phyloP scores from a whole-genome alignment of 2,113 vertebrate species.

The Regulus satrapa region DNA sequence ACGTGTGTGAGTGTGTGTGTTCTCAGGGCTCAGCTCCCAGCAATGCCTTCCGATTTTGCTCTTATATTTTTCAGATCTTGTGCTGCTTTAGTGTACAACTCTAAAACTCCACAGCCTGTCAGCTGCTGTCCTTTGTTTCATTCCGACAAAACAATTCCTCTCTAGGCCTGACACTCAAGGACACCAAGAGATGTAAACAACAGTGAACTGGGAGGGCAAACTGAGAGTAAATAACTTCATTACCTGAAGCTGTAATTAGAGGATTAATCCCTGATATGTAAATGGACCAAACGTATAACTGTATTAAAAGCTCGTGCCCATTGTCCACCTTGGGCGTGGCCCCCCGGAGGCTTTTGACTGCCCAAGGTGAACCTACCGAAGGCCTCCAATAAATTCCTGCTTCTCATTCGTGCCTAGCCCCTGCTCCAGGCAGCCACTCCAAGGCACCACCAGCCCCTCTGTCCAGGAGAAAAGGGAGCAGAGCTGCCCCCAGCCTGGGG shows the following conservation, averaged over 20 bases:
- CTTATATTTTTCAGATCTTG: neutral
- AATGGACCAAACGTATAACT: neutral
- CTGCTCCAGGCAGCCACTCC: neutral
- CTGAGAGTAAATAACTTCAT: neutral
- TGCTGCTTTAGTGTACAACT: neutral
- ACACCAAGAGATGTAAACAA: neutral
- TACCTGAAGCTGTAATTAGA: neutral
- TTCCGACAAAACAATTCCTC: neutral
- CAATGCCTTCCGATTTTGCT: rapidly evolving
- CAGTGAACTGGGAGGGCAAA: neutral
- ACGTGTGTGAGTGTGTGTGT: too few relatives aligned
- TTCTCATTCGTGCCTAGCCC: too few relatives aligned
- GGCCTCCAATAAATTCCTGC: neutral
- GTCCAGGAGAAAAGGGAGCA: neutral
- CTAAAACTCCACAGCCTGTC: rapidly evolving
- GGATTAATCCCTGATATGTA: neutral
- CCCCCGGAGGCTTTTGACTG: neutral
- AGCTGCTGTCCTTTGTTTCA: neutral
- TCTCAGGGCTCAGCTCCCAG: neutral
- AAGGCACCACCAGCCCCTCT: neutral
- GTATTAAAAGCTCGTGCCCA: neutral
- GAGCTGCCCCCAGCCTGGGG: neutral
- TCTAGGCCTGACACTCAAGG: neutral
- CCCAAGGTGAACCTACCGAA: neutral
- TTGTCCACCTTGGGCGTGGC: neutral